Evolutionary conservation across 1,140 invertebrate species (phyloP).

Genomic region (Drosophila seguyi): DNA sequence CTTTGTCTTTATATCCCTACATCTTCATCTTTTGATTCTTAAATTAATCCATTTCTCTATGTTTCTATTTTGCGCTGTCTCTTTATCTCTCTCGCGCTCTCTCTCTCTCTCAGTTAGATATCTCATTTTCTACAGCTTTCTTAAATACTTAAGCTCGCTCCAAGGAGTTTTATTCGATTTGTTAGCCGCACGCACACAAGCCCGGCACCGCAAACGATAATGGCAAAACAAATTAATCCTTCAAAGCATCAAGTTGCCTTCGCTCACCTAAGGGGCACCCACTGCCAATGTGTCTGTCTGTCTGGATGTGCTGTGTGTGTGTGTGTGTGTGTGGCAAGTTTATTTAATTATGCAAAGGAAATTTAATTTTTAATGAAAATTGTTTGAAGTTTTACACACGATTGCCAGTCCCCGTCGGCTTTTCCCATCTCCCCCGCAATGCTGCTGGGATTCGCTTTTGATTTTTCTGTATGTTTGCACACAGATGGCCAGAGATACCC

Average conservation of each 20-base stretch:
- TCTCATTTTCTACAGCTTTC: background rate
- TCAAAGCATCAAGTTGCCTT: constrained; percentile 13
- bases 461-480: constrained; percentile 12
- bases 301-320: background rate
- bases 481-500: constrained; percentile 12
- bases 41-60: too few relatives aligned
- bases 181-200: background rate
- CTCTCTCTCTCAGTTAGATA: too few relatives aligned
- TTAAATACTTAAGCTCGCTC: background rate
- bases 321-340: constrained; percentile 29
- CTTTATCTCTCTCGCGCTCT: background rate
- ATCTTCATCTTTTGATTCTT: too few relatives aligned
- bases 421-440: background rate
- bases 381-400: constrained; percentile 54
- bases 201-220: background rate
- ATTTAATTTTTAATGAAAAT: constrained; percentile 61
- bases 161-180: constrained; percentile 23
- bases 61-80: too few relatives aligned
- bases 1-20: background rate
- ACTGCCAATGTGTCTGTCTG: background rate
- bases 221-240: constrained; percentile 28
- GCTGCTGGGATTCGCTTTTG: constrained; percentile 6
- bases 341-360: constrained; percentile 55
- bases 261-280: background rate
- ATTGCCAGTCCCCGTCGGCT: constrained; percentile 9